These are phyloP conservation scores for Eutrigla gurnardus DNA, from an alignment of 2,797 vertebrate species.

Conservation along the genomic window DNA sequence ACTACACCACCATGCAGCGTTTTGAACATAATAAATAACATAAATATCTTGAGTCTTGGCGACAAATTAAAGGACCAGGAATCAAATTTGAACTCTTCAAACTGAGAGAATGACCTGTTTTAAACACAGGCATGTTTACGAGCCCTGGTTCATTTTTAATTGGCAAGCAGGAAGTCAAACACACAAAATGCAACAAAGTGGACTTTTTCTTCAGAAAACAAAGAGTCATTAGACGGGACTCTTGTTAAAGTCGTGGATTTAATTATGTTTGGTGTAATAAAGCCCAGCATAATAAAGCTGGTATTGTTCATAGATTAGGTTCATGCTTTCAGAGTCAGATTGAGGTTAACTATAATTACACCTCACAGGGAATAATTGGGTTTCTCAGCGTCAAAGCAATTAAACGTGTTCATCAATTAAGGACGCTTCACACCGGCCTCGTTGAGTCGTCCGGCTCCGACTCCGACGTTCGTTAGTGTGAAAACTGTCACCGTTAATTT, in stretches of 20 bases:
- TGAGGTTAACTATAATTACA: conserved; percentile 52
- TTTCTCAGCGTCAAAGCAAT: conserved; percentile 35
- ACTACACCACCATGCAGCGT: no score
- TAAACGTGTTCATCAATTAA: conserved; percentile 28
- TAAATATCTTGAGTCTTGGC: neutral
- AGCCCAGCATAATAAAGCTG: neutral
- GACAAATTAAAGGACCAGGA: conserved; percentile 21
- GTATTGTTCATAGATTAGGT: conserved; percentile 14
- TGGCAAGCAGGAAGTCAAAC: conserved; percentile 1
- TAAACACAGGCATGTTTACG: neutral
- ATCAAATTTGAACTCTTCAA: conserved; percentile 16
- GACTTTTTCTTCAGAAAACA: conserved; percentile 10
- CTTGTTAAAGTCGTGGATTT: neutral
- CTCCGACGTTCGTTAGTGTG: neutral
- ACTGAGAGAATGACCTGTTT: conserved; percentile 30
- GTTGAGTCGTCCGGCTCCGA: neutral
- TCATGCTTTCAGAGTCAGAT: neutral
- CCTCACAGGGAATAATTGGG: conserved; percentile 46
- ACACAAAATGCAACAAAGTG: neutral
- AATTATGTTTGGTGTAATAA: conserved; percentile 23
- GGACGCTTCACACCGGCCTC: conserved; percentile 5
- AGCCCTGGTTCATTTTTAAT: conserved; percentile 32
- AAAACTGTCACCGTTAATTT: conserved; percentile 22
- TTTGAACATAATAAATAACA: no score
- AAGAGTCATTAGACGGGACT: neutral